Base-by-base conservation (phyloP, 2,797 vertebrate species). In the Valencia hispanica region DNA sequence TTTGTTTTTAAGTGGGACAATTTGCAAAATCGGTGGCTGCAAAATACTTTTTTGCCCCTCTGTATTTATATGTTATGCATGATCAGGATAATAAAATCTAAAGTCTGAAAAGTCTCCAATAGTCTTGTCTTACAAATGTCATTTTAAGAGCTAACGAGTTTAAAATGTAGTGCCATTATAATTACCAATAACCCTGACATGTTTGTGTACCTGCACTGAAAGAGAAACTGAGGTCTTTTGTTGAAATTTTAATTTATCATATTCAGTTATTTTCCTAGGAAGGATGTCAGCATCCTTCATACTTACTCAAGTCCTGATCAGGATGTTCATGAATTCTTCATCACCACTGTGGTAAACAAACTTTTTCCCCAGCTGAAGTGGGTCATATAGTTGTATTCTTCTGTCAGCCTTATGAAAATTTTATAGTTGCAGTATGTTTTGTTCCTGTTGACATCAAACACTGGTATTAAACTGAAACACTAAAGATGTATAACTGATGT, bases 271-370 rank as follows among this genome's bases (percentile, higher is more conserved):
- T 59, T 66, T 75, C 65, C 15, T 68, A 83, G 61, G 32, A 77
- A 22, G 17, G 51, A 83, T 81, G 82, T 80, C 73, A 41, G 78
- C 78, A 43, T 84, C 68, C 59, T 75, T 83, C 72, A 74, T 82
- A 77, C 41, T 72, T 70, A 61, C 63, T 47, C 43, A 47, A 53
- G 69, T 79, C 79, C 72, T 74, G 47, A 53, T 27, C 27, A n/a
- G 77, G 80, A 87, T 81, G 72, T 69, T 78, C 34, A 82, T 91
- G 63, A 86, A 90, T 91, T 80, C 84, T 92, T 91, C 75, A 91
- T 86, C 69, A 69, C 11, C 45, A 41, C 32, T 66, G 41, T 73
- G 36, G 75, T 61, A 84, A 79, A 79, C 66, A 72, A 63, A 55
- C 2, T 2, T 61, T 84, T 84, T 80, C 51, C 18, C 61, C 65